A percentile compares a stretch with the other conserved stretches of the same genome.
Conservation (phyloP, 2,888 invertebrate species). For the Mactromeris polynyma region DNA sequence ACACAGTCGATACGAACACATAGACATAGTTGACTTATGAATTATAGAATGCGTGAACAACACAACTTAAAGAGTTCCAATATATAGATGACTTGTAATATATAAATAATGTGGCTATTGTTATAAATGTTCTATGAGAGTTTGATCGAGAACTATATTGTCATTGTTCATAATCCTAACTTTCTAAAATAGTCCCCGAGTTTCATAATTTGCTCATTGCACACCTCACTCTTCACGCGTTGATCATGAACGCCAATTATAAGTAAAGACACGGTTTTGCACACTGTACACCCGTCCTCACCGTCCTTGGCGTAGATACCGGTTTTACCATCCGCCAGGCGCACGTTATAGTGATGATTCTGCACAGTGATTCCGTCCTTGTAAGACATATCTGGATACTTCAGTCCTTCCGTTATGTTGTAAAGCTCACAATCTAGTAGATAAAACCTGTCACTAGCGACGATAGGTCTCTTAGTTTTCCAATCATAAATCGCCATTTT, state of each 20-base stretch:
- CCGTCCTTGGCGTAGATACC: constrained; percentile 80
- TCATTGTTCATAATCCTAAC: constrained; percentile 60
- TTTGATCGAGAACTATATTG: background rate
- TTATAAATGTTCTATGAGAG: background rate
- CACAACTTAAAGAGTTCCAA: background rate
- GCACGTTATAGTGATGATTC: constrained; percentile 74
- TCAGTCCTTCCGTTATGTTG: constrained; percentile 67
- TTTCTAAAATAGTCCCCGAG: constrained; percentile 78
- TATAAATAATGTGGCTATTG: background rate
- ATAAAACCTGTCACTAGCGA: constrained; percentile 70
- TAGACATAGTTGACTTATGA: background rate
- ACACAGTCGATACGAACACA: background rate
- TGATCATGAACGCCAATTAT: constrained; percentile 77
- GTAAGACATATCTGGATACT: constrained; percentile 66
- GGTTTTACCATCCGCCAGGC: constrained; percentile 79
- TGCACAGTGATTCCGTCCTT: constrained; percentile 75
- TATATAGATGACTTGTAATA: background rate
- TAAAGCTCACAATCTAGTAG: constrained; percentile 71
- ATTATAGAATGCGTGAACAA: background rate
- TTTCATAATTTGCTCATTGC: constrained; percentile 82
- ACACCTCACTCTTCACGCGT: constrained; percentile 66
- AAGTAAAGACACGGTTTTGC: constrained; percentile 77
- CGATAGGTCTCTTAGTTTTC: constrained; percentile 64
- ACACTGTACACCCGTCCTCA: constrained; percentile 77
- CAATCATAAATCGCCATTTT: constrained; percentile 77